Base-by-base conservation (phyloP, 2,113 vertebrate species). In the Danionella cerebrum region DNA sequence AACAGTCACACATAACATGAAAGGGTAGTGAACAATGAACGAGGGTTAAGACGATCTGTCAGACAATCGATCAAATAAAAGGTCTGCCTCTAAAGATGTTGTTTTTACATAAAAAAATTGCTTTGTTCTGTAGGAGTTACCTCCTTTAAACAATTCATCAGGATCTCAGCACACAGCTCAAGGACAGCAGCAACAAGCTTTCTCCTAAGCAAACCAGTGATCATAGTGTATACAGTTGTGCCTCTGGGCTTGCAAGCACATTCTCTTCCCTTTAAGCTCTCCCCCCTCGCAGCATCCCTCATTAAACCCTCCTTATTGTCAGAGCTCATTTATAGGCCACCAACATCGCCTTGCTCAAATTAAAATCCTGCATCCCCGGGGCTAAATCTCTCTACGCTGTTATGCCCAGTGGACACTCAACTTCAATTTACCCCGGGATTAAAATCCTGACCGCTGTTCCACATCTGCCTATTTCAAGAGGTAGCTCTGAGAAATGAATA, bases 281-380 rank as follows among this genome's bases (percentile, higher is more conserved):
- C 62, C 38, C 24, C 72, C 45, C 59, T 70, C 57, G 64, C 67
- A 75, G 45, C 81, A 52, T 60, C 19, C 24, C 73, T 81, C 76
- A 85, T 79, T 73, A 83, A 58, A 69, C 9, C 60, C 69, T 70
- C 68, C 69, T 82, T 79, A 80, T 73, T 77, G 73, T 78, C 74
- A 57, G 44, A 59, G 70, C 42, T 70, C 65, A 68, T 78, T 77
- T 75, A 70, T 22, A 67, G 54, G 45, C 66, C 65, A 69, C 67
- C 70, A 72, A 27, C 48, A 69, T 45, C 41, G 48, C 65, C 67
- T 22, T 38, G 42, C 39, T 59, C 73, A 70, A 76, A 79, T 79
- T 62, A 79, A 80, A 65, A 78, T 36, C 51, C 24, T 24, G 57
- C 54, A 65, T 53, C 42, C 19, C 48, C 70, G 33, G 29, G 62